phyloP scores from a whole-genome alignment of 2,113 vertebrate genomes.

The Elaphurus davidianus region DNA sequence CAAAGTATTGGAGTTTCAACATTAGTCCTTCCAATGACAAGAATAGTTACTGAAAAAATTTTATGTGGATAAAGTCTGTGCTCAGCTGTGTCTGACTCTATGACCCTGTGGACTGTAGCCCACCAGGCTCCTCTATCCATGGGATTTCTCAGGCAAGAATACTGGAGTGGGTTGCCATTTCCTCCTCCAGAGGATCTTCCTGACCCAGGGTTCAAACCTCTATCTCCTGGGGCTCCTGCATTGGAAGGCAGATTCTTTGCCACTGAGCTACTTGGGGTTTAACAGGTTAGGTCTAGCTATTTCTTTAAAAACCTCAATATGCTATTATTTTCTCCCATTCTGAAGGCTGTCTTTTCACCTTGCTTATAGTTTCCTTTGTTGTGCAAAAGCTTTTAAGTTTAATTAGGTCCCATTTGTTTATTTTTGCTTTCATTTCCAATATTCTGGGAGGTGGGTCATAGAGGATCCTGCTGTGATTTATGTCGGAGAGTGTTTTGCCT shows the following conservation, averaged over 20 bases:
- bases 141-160: background rate
- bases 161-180: background rate
- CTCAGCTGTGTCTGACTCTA: background rate
- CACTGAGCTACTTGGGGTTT: background rate
- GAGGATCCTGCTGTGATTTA: too few relatives aligned
- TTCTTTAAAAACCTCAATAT: background rate
- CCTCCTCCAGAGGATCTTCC: background rate
- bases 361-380: too few relatives aligned
- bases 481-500: too few relatives aligned
- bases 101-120: background rate
- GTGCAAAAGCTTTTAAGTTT: too few relatives aligned
- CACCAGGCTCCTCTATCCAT: background rate
- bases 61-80: background rate
- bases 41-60: background rate
- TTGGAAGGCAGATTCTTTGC: background rate
- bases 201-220: background rate
- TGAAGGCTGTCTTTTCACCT: too few relatives aligned
- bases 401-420: too few relatives aligned
- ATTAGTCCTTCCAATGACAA: background rate
- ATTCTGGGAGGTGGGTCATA: too few relatives aligned
- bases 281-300: background rate
- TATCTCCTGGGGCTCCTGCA: background rate
- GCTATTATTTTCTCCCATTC: too few relatives aligned
- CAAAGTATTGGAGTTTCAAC: background rate
- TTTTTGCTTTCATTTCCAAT: too few relatives aligned